Base-by-base conservation (phyloP, 2,113 vertebrate species). In the Scolopax mira region DNA sequence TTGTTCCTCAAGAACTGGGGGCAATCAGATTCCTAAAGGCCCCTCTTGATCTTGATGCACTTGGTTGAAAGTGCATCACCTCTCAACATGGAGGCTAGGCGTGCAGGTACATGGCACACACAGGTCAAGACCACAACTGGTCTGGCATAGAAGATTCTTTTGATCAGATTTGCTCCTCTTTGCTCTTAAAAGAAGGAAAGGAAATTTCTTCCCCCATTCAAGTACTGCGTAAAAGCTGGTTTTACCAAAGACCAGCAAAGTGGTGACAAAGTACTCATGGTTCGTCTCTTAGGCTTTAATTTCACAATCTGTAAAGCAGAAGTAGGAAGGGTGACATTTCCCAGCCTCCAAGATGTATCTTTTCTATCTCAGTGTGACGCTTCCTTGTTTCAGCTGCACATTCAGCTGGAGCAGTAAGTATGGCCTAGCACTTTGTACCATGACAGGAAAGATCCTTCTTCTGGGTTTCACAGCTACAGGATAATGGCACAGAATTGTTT, bases 51-150 rank as follows among this genome's bases (percentile, higher is more conserved):
- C 6, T n/a, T n/a, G n/a, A n/a, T n/a, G n/a, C n/a, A n/a, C n/a
- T n/a, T n/a, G n/a, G n/a, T n/a, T n/a, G 11, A 41, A 89, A 81
- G 18, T 1, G 4, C 25, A 85, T 7, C 4, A 10, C 30, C 66
- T 72, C 30, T 52, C 39, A 64, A 11, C 1, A 0, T 7, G 4
- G 25, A 5, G 21, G 12, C 30, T 17, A 57, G 6, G 7, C 13
- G 15, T 61, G 41, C 33, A 77, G 17, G 2, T 28, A 78, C 37
- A 62, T 0, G 1, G 9, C 1, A 3, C 37, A 54, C 35, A 58
- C 27, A 41, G 44, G 21, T 48, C 48, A 48, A 48, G 48, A 11
- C 22, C 0, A 0, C 69, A 67, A 2, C 0, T 25, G 5, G 39
- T 39, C 18, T 42, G 33, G 35, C 23, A 86, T 17, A 66, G 22